Evolutionary conservation across 2,888 invertebrate genomes (phyloP).

Genomic region (Eupithecia subfuscata): DNA sequence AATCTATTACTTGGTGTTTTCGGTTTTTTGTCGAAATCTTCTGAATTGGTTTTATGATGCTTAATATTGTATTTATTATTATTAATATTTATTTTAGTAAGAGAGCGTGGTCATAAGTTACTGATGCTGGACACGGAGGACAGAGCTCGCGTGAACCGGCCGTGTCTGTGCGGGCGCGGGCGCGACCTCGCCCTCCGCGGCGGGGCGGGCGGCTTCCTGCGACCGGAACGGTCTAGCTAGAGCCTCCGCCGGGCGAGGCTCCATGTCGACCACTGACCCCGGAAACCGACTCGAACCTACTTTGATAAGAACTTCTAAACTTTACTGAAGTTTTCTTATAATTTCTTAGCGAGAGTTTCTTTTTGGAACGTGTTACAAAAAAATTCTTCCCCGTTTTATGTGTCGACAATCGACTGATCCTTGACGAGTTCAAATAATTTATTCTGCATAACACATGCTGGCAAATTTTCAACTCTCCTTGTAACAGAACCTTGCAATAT

Average conservation of each 20-base stretch:
- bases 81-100: neutral
- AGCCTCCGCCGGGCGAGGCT: too few relatives aligned
- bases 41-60: neutral
- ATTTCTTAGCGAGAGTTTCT: slow-evolving; percentile 14
- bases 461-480: neutral
- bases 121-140: neutral
- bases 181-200: slow-evolving; percentile 35
- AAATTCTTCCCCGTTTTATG: too few relatives aligned
- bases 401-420: neutral
- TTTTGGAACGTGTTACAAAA: neutral
- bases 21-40: neutral
- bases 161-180: neutral
- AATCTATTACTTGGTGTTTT: slow-evolving; percentile 1
- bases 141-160: neutral
- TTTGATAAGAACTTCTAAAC: slow-evolving; percentile 17
- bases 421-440: neutral
- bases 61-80: neutral
- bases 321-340: slow-evolving; percentile 24
- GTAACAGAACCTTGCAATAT: neutral
- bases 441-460: neutral
- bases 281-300: slow-evolving; percentile 15
- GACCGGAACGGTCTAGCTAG: too few relatives aligned
- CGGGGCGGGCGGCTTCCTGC: slow-evolving; percentile 41
- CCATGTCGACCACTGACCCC: neutral
- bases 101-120: neutral